A percentile compares a stretch with the other conserved stretches of the same genome.
These are phyloP conservation scores for Alentia gelatinosa DNA, from an alignment of 2,888 invertebrate species.

Conservation along the genomic window DNA sequence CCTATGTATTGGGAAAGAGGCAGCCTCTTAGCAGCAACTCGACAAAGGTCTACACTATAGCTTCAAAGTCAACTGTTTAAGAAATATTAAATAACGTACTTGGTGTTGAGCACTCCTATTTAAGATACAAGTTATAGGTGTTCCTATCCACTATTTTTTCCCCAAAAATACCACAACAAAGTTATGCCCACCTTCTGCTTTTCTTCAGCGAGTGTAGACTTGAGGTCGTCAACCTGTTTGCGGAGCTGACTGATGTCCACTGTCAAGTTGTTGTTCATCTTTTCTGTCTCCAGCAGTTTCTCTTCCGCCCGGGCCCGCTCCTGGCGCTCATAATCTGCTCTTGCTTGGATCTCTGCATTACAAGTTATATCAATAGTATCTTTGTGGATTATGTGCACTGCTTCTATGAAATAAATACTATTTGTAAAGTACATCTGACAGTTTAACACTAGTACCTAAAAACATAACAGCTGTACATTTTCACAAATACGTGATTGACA, in stretches of 20 bases:
- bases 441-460: no score
- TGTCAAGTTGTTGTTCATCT: slow-evolving; percentile 95
- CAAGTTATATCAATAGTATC: no score
- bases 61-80: background rate
- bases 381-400: no score
- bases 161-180: background rate
- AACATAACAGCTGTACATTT: no score
- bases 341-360: slow-evolving; percentile 93
- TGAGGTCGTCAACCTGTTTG: slow-evolving; percentile 90
- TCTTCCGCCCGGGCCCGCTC: slow-evolving; percentile 91
- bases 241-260: slow-evolving; percentile 97
- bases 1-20: background rate
- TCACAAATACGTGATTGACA: no score
- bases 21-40: background rate
- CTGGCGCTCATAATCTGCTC: slow-evolving; percentile 93
- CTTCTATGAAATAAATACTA: no score
- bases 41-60: background rate
- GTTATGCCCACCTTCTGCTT: slow-evolving; percentile 87
- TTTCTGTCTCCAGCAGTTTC: slow-evolving; percentile 91
- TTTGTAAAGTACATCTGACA: no score
- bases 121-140: no score
- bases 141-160: background rate
- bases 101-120: no score
- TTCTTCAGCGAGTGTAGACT: slow-evolving; percentile 95
- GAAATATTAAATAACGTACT: no score